Percentiles rank a stretch among this genome's conserved stretches.
phyloP scores from a whole-genome alignment of 2,888 invertebrate genomes.

The Beris chalybata region DNA sequence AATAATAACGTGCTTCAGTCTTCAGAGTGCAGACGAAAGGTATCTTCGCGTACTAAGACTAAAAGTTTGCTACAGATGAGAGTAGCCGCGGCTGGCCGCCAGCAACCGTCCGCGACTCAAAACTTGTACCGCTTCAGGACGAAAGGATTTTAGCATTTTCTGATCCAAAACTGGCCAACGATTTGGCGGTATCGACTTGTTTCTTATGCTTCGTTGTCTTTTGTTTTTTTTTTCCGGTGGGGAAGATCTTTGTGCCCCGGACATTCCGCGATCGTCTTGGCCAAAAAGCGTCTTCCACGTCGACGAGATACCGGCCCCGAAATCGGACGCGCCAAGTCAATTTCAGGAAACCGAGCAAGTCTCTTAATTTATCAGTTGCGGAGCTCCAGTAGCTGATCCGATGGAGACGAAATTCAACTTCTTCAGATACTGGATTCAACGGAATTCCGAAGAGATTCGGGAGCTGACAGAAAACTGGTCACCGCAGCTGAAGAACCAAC shows the following conservation, averaged over 20 bases:
- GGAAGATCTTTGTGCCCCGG: neutral
- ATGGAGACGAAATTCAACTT: no score
- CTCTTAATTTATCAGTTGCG: constrained; percentile 35
- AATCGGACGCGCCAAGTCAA: constrained; percentile 30
- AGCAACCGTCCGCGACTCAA: constrained; percentile 20
- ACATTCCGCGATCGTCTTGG: constrained; percentile 6
- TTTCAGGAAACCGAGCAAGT: constrained; percentile 29
- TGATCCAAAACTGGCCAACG: constrained; percentile 33
- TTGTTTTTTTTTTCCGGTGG: constrained; percentile 8
- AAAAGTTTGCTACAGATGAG: neutral
- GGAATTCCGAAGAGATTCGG: no score
- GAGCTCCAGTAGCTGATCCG: neutral
- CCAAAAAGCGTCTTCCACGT: constrained; percentile 1
- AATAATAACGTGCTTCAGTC: constrained; percentile 38
- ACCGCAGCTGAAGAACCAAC: no score
- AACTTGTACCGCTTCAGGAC: constrained; percentile 38
- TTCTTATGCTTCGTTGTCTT: constrained; percentile 26
- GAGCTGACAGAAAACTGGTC: no score
- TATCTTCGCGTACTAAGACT: neutral
- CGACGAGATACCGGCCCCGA: constrained; percentile 4
- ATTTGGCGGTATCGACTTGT: constrained; percentile 25
- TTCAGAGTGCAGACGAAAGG: constrained; percentile 23
- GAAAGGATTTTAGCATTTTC: constrained; percentile 36
- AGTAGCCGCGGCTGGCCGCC: constrained; percentile 7
- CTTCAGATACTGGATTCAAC: no score